Percentiles rank a stretch among this genome's conserved stretches.
phyloP scores from a whole-genome alignment of 2,113 vertebrate species.

The Andinoacara biseriatus region DNA sequence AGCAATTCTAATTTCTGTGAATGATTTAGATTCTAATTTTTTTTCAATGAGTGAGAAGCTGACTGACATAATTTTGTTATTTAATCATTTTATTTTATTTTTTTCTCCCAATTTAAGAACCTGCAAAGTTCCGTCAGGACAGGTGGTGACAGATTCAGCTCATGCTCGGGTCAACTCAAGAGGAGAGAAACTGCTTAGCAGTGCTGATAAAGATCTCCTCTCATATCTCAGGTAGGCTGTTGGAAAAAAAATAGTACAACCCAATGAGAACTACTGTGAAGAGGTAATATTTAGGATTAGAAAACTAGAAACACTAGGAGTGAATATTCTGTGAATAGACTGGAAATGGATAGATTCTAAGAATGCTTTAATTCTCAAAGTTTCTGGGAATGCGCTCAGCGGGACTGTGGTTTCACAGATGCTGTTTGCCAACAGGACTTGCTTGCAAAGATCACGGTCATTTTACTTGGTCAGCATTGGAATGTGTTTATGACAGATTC shows the following conservation, averaged over 20 bases:
- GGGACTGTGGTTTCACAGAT: slow-evolving; percentile 43
- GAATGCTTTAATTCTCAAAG: slow-evolving; percentile 29
- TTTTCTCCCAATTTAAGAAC: background rate
- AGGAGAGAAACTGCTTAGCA: background rate
- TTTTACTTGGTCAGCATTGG: slow-evolving; percentile 42
- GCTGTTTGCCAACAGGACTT: slow-evolving; percentile 45
- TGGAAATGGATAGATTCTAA: slow-evolving; percentile 18
- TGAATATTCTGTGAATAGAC: background rate
- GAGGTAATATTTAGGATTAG: background rate
- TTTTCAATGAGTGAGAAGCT: background rate
- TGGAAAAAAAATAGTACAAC: background rate
- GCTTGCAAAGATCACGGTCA: slow-evolving; percentile 14
- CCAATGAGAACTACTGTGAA: background rate
- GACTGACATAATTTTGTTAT: background rate
- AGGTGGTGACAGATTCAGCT: background rate
- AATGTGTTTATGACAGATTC: slow-evolving; percentile 54
- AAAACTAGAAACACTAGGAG: background rate
- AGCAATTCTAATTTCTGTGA: background rate
- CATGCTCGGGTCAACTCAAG: background rate
- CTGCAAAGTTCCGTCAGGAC: background rate
- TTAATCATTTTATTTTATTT: background rate
- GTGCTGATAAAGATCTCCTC: background rate
- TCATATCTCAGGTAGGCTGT: background rate
- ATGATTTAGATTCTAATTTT: background rate
- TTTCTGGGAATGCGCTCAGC: slow-evolving; percentile 40